Evolutionary conservation across 2,113 vertebrate species (phyloP), one percentile per base, ranked within the genome.

Genomic region (Megaceryle maxima): DNA sequence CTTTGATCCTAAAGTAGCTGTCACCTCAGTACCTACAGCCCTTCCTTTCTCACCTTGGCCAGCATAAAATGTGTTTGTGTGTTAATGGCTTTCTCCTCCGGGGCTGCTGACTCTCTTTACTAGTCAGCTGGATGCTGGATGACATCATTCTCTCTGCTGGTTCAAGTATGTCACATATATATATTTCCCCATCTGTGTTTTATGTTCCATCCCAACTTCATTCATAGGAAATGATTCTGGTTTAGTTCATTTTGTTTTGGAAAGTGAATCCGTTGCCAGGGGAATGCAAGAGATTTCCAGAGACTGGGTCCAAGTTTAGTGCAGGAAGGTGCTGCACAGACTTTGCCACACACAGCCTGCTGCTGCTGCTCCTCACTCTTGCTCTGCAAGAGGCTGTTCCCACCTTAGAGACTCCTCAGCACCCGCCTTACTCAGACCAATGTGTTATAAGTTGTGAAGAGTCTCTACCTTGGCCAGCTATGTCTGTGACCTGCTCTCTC

Each of bases 1-100:
- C 90, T 96, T 96, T 96, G 94, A 96, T 93, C 88, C 81, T 89
- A 81, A 95, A 96, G 94, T 77, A 94, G 88, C 96, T 94, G 95
- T 94, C 96, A 95, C 93, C 88, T 94, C 77, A 56, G 77, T 90
- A 96, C 79, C 90, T 91, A 94, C 77, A 96, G 69, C 91, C 87
- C 73, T 95, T 96, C 67, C 77, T 94, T 96, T 96, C 91, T 94
- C 91, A 96, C 94, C 89, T 95, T 92, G 92, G 91, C 93, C 76
- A 63, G 88, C 95, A 96, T 92, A 95, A 96, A 92, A 95, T n/a
- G 72, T 95, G 91, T 93, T 94, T 96, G 90, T 83, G 86, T 94
- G 94, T 96, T 97, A 97, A 97, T 88, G 76, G 68, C 93, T 96
- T 90, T 96, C 77, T 95, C 81, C 92, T 89, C 1, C 1, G 87